Percentiles rank a stretch among this genome's conserved stretches.
Evolutionary conservation across 2,113 vertebrate species (phyloP).

Genomic region (Dromiciops gliroides): DNA sequence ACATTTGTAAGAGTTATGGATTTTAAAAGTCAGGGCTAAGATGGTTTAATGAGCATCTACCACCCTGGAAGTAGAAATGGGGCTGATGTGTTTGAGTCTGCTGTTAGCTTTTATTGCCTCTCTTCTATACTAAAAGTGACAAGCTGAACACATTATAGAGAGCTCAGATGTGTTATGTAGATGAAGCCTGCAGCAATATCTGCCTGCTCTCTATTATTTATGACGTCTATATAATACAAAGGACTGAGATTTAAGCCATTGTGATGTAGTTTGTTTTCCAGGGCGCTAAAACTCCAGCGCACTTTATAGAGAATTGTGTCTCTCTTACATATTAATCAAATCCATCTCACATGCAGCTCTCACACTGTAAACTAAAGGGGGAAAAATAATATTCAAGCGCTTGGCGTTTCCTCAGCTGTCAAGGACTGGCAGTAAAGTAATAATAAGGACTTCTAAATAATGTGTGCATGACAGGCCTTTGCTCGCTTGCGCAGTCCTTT

Average conservation of each 20-base stretch:
- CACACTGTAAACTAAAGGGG: constrained; percentile 89
- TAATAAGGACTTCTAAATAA: constrained; percentile 92
- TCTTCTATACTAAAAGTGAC: constrained; percentile 91
- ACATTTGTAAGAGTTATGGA: constrained; percentile 90
- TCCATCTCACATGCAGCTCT: constrained; percentile 87
- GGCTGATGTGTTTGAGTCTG: constrained; percentile 88
- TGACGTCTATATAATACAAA: constrained; percentile 91
- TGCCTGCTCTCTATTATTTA: constrained; percentile 92
- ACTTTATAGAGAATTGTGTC: constrained; percentile 90
- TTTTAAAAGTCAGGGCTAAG: constrained; percentile 89
- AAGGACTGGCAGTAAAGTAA: constrained; percentile 91
- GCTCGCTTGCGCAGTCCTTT: constrained; percentile 86
- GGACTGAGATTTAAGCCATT: constrained; percentile 91
- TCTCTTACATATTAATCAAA: constrained; percentile 92
- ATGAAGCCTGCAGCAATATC: constrained; percentile 91
- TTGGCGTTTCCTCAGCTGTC: constrained; percentile 90
- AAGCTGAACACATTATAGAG: constrained; percentile 90
- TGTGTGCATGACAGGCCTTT: constrained; percentile 88
- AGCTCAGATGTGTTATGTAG: constrained; percentile 92
- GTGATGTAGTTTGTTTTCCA: constrained; percentile 89
- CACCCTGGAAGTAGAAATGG: constrained; percentile 85
- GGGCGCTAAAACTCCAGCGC: constrained; percentile 88
- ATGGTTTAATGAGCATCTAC: constrained; percentile 89
- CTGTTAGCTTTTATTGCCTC: constrained; percentile 91
- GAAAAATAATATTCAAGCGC: constrained; percentile 91